Base-by-base conservation (phyloP, 2,113 vertebrate genomes). In the Desmodus rotundus region DNA sequence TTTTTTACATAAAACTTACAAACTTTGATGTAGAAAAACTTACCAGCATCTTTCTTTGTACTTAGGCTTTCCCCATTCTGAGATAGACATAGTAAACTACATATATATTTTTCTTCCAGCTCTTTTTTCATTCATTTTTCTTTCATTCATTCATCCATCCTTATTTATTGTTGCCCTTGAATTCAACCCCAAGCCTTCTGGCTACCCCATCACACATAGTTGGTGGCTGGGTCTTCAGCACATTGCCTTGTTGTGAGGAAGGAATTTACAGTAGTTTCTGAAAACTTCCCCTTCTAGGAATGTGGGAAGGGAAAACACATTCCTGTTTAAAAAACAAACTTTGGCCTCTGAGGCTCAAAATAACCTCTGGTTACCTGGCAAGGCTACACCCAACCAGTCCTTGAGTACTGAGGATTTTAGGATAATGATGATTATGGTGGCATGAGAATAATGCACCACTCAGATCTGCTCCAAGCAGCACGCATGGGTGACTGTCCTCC, bases 231-330 rank as follows among this genome's bases (percentile, higher is more conserved):
- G 54, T 50, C 28, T 81, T 88, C 19, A 63, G 43, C 61, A 17
- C 19, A 5, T 1, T 16, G 58, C 43, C 68, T 70, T 72, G 38
- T 8, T 24, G 17, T 26, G 47, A 3, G 28, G 65, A 68, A 93
- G 54, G n/a, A 67, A 45, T 89, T 84, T 70, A 38, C 63, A 68
- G 90, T 61, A 56, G 68, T 80, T 52, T 74, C 73, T 76, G 52
- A 88, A 76, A 93, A 31, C n/a, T 36, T 88, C n/a, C 43, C 36
- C 56, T 82, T 72, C 41, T 70, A 86, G 67, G 54, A 93, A 72
- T 1, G 2, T 28, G 36, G 16, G 28, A 31, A 84, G 20, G 28
- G 19, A 26, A 89, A 80, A 58, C 17, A 72, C 54, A 26, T 22
- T 19, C 86, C 36, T 47, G 72, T 93, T 93, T 67, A 36, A 78